phyloP scores from a whole-genome alignment of 37 sponge, comb jelly and placozoan species.

The Hormiphora californensis region DNA sequence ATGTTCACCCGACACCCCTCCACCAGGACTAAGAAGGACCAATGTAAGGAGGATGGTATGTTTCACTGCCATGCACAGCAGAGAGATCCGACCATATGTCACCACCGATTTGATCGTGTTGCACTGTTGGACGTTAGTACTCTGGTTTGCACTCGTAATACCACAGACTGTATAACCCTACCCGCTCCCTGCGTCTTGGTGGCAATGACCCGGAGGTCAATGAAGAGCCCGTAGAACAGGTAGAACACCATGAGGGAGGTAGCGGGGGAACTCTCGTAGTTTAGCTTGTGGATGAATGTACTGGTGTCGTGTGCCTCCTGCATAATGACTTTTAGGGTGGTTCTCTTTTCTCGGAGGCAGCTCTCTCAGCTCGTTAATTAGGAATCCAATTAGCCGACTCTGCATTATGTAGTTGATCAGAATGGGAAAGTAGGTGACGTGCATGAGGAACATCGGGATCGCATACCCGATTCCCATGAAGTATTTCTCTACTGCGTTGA shows the following conservation, averaged over 20 bases:
- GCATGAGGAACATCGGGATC: slow-evolving; percentile 50
- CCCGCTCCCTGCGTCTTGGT: not conserved
- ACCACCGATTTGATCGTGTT: not conserved
- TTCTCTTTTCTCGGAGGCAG: slow-evolving; percentile 11
- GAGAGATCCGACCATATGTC: not conserved
- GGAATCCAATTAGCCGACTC: slow-evolving; percentile 15
- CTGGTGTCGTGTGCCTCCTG: slow-evolving; percentile 51
- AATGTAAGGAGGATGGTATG: not conserved
- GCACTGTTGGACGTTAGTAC: slow-evolving; percentile 5
- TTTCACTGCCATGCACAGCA: slow-evolving; percentile 37
- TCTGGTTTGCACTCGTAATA: too few species aligned
- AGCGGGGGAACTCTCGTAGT: slow-evolving; percentile 26
- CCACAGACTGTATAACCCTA: too few species aligned
- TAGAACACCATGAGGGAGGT: slow-evolving; percentile 38
- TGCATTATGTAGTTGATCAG: slow-evolving; percentile 37
- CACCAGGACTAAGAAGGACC: not conserved
- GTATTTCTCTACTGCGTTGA: not conserved
- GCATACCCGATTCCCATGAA: slow-evolving; percentile 28
- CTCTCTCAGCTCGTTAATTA: slow-evolving; percentile 2
- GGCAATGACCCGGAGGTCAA: slow-evolving; percentile 22
- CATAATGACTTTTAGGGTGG: slow-evolving; percentile 34
- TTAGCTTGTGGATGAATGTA: slow-evolving; percentile 26
- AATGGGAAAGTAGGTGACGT: slow-evolving; percentile 40
- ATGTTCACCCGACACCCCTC: slow-evolving; percentile 38
- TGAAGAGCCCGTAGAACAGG: slow-evolving; percentile 43